Conservation (phyloP, 2,888 invertebrate genomes). For the Himalopsyche japonica region DNA sequence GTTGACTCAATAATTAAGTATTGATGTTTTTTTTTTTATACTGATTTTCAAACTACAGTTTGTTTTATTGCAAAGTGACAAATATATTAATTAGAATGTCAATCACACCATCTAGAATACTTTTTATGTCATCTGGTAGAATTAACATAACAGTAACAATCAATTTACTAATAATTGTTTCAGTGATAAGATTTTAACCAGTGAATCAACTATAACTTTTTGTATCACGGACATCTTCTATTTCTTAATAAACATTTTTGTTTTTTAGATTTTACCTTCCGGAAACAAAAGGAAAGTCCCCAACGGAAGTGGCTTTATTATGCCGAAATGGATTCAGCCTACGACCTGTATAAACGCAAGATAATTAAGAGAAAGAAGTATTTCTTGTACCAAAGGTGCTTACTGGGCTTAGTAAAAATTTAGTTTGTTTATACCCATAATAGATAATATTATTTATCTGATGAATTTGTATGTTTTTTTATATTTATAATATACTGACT, state of each 20-base stretch:
- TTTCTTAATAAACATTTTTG: neutral
- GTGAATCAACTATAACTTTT: no score
- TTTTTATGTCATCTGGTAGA: no score
- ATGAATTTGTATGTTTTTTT: neutral
- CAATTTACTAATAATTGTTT: no score
- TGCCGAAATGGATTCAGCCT: neutral
- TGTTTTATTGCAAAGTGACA: no score
- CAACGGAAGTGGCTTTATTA: constrained; percentile 61
- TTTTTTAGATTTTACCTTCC: constrained; percentile 69
- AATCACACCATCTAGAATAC: no score
- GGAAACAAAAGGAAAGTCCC: constrained; percentile 73
- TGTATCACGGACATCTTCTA: no score
- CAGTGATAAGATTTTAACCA: no score
- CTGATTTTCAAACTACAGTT: neutral
- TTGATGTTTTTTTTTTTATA: no score
- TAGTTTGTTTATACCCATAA: no score
- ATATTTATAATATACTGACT: neutral
- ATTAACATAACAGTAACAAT: no score
- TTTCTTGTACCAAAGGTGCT: neutral
- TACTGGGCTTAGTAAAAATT: neutral
- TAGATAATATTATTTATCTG: neutral
- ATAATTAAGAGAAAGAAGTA: neutral
- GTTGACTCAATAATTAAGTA: no score
- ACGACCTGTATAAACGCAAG: neutral
- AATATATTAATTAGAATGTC: no score